A percentile compares a stretch with the other conserved stretches of the same genome.
phyloP scores from a whole-genome alignment of 1,140 invertebrate species.

The Latrodectus geometricus region DNA sequence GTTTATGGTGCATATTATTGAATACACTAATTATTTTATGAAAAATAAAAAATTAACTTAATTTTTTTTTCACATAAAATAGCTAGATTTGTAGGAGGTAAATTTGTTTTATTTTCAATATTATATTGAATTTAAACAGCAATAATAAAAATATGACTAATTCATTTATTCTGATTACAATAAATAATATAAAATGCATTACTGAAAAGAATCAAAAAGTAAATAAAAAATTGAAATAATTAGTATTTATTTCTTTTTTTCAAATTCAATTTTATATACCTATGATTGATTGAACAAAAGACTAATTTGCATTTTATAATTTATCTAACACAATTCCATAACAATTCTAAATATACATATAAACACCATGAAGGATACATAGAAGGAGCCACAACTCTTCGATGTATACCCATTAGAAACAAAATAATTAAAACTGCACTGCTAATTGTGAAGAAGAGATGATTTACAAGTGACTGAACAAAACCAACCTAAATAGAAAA shows the following conservation, averaged over 20 bases:
- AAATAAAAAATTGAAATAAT: constrained; percentile 15
- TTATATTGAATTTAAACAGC: no score
- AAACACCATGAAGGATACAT: constrained; percentile 74
- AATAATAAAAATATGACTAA: no score
- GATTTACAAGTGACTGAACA: constrained; percentile 90
- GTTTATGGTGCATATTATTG: no score
- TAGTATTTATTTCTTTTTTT: not conserved
- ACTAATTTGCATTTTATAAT: no score
- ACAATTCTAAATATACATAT: not conserved
- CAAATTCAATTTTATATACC: not conserved
- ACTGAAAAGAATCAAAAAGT: not conserved
- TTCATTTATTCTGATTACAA: no score
- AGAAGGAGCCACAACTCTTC: constrained; percentile 93
- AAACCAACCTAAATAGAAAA: constrained; percentile 76
- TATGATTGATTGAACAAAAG: not conserved
- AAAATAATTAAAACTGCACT: constrained; percentile 85
- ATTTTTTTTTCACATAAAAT: no score
- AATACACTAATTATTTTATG: no score
- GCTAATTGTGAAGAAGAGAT: constrained; percentile 95
- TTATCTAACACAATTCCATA: not conserved
- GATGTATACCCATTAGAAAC: constrained; percentile 92
- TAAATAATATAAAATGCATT: no score
- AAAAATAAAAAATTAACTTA: no score
- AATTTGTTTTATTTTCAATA: no score
- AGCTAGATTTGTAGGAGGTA: no score